Conservation (phyloP, 1,140 invertebrate species). For the Acromyrmex heyeri region DNA sequence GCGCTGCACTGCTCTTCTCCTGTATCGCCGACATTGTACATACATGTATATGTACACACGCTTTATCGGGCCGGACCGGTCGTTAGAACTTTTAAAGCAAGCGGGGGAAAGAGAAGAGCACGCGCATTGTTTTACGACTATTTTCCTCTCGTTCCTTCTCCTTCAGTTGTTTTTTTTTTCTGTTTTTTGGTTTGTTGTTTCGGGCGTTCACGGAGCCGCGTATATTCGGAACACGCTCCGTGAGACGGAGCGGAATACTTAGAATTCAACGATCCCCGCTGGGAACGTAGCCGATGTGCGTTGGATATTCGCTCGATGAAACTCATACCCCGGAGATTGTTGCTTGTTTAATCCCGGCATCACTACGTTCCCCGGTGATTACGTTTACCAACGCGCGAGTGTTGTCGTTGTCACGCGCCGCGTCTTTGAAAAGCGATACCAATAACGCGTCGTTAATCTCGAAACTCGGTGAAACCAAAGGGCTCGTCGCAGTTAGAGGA, state of each 20-base stretch:
- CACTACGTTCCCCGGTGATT: conserved; percentile 49
- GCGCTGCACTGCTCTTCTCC: conserved; percentile 7
- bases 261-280: conserved; percentile 63
- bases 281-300: conserved; percentile 47
- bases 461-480: background rate
- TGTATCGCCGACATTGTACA: conserved; percentile 14
- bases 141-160: conserved; percentile 40
- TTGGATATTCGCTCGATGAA: conserved; percentile 57
- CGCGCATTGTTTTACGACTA: conserved; percentile 64
- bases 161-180: background rate
- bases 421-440: conserved; percentile 27
- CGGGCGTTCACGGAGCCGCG: conserved; percentile 44
- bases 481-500: background rate
- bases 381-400: conserved; percentile 17
- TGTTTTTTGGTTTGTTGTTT: conserved; percentile 21
- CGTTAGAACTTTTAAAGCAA: conserved; percentile 71
- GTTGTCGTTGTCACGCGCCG: conserved; percentile 31
- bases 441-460: conserved; percentile 43
- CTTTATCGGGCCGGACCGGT: conserved; percentile 72
- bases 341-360: conserved; percentile 60
- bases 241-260: conserved; percentile 59
- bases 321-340: conserved; percentile 54
- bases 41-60: conserved; percentile 25
- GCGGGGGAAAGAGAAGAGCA: background rate
- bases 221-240: conserved; percentile 60